Conservation (phyloP, 2,888 invertebrate genomes). For the Noctua pronuba region DNA sequence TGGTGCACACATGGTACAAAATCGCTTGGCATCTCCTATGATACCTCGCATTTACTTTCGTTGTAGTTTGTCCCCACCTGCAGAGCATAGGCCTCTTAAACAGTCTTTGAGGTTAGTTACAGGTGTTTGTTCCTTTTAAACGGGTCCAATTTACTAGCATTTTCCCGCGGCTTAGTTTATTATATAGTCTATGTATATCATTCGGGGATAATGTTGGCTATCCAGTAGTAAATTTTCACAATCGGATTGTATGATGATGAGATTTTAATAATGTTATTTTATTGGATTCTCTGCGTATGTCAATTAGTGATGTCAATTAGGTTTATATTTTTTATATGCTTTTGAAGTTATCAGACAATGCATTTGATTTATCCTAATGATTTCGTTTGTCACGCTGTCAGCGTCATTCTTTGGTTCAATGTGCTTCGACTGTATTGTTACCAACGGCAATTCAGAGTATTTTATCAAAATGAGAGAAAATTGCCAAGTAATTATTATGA, state of each 20-base stretch:
- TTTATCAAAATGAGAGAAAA: background rate
- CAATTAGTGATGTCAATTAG: background rate
- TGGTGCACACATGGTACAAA: background rate
- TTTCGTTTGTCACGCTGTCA: background rate
- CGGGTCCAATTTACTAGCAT: too few relatives aligned
- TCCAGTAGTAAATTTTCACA: too few relatives aligned
- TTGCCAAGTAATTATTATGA: background rate
- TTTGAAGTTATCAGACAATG: background rate
- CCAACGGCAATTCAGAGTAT: constrained; percentile 2
- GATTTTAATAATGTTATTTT: background rate
- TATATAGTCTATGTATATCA: too few relatives aligned
- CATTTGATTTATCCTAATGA: background rate
- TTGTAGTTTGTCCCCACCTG: background rate
- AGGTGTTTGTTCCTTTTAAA: background rate
- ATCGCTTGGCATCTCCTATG: background rate
- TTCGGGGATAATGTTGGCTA: too few relatives aligned
- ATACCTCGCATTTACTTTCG: background rate
- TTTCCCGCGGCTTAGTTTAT: too few relatives aligned
- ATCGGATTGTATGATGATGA: too few relatives aligned
- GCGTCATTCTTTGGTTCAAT: background rate
- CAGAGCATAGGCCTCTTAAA: background rate
- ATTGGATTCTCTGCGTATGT: background rate
- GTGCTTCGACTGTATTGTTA: background rate
- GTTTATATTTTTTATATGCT: background rate
- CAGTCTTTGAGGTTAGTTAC: background rate